A percentile compares a stretch with the other conserved stretches of the same genome.
Evolutionary conservation across 2,113 vertebrate genomes (phyloP).

Genomic region (Perognathus longimembris): DNA sequence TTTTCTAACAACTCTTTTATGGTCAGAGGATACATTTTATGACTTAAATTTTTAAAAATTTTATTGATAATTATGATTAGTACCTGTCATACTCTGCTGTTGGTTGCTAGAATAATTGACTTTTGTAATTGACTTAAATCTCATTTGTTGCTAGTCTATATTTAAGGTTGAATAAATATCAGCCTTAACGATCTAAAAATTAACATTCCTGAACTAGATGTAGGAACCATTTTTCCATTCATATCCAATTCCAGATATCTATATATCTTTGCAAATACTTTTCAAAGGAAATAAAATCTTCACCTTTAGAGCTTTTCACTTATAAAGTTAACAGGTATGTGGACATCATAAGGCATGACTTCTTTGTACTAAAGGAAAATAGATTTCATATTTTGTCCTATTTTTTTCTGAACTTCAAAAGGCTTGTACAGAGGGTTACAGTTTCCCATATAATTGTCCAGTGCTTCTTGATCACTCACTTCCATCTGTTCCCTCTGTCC

Average conservation of each 20-base stretch:
- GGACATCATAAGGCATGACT: not conserved
- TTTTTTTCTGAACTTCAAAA: too few species aligned
- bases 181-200: not conserved
- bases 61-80: not conserved
- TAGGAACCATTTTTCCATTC: not conserved
- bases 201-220: not conserved
- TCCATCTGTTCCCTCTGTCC: too few species aligned
- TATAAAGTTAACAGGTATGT: not conserved
- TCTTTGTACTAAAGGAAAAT: conserved; percentile 11
- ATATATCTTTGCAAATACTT: not conserved
- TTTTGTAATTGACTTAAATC: not conserved
- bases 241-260: not conserved
- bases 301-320: not conserved
- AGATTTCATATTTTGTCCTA: not conserved
- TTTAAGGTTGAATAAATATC: not conserved
- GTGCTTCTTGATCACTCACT: too few species aligned
- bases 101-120: not conserved
- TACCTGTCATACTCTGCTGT: not conserved
- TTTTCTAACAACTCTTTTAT: conserved; percentile 18
- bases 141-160: conserved; percentile 12
- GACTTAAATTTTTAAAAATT: conserved; percentile 36
- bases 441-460: too few species aligned
- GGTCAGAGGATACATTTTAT: conserved; percentile 2
- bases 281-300: not conserved
- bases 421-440: too few species aligned